Base-by-base conservation (phyloP, 2,888 invertebrate species). In the Latheticus oryzae region DNA sequence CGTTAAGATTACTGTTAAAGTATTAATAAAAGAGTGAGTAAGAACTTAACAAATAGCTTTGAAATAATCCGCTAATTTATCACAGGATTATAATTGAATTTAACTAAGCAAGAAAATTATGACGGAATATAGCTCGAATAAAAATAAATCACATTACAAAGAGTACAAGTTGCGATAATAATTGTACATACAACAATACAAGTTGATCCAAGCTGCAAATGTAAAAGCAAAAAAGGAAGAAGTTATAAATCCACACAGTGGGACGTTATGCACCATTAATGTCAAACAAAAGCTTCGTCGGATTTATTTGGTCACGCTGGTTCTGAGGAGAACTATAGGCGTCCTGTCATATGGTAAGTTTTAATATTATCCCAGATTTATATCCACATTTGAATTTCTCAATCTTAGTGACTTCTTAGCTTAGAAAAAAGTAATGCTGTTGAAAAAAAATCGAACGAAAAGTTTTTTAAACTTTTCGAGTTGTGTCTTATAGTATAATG, bases 231-330 rank as follows among this genome's bases (percentile, higher is more conserved):
- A 26, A n/a, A 56, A 42, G 33, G 52, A 58, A 47, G 35, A 45
- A 43, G 38, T 30, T 40, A 54, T 58, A 58, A 58, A 58, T 58
- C 58, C 15, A 21, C 28, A 47, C 21, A 33, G 19, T 33, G 40
- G 42, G 53, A 48, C 42, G 42, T 47, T 53, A 54, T 58, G 42
- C 38, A 53, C 48, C 53, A 47, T 58, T 58, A 58, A 53, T 48
- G 58, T 53, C 58, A 58, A 40, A 58, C 58, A 48, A 58, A 53
- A 53, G 56, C 40, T 40, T 38, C 38, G 47, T 38, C 24, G 58
- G 35, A 58, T 58, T 58, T 58, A 58, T 53, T 53, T 33, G 26
- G 48, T 53, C 40, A 58, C 24, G 33, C 53, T 24, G 48, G 26
- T 56, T 56, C 50, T 33, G 9, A 33, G n/a, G 33, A 48, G 43